phyloP scores from a whole-genome alignment of 2,797 vertebrate genomes.

The Smutsia temminckii region DNA sequence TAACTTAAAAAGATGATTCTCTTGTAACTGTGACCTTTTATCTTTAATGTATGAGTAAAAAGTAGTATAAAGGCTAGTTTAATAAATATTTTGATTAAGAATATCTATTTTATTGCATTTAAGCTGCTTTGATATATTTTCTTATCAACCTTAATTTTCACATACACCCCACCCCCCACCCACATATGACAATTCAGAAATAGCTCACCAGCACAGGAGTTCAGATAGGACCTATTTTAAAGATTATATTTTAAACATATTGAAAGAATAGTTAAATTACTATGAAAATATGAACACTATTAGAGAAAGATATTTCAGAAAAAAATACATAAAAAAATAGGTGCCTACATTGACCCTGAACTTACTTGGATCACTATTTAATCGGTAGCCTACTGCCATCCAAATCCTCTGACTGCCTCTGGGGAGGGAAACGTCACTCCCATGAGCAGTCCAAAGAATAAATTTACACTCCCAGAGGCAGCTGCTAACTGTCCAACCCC shows the following conservation, averaged over 20 bases:
- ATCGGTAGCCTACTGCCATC: background rate
- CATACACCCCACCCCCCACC: background rate
- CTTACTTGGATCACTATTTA: slow-evolving; percentile 36
- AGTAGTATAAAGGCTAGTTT: background rate
- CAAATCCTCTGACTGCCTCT: background rate
- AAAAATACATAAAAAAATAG: background rate
- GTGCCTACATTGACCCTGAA: background rate
- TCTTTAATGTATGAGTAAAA: background rate
- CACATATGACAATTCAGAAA: background rate
- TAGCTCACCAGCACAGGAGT: background rate
- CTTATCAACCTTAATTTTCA: slow-evolving; percentile 11
- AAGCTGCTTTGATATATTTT: background rate
- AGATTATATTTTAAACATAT: background rate
- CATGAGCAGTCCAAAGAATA: background rate
- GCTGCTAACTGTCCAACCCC: background rate
- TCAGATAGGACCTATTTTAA: background rate
- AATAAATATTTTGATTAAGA: background rate
- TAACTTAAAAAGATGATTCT: background rate
- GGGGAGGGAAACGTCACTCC: slow-evolving; percentile 18
- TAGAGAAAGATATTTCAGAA: background rate
- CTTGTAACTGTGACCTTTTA: background rate
- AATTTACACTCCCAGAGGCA: slow-evolving; percentile 19
- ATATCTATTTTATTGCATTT: background rate
- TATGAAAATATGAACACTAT: background rate
- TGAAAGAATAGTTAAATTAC: background rate